Percentiles rank a stretch among this genome's conserved stretches.
Conservation (phyloP, 92 coral and sea anemone species). For the Zoanthus sociatus region DNA sequence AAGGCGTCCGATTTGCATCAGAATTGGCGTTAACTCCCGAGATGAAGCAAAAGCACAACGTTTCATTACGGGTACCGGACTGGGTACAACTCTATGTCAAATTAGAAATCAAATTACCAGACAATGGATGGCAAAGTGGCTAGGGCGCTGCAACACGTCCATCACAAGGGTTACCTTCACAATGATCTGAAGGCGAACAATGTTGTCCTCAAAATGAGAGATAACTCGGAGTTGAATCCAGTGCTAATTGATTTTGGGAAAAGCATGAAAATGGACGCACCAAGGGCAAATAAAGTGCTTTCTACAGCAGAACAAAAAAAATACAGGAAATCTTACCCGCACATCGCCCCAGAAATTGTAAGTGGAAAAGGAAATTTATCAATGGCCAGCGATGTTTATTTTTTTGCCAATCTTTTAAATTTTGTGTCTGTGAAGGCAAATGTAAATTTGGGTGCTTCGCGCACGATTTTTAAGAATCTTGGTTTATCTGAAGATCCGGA, state of each 20-base stretch:
- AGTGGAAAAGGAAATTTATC: not conserved
- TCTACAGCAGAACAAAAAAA: not conserved
- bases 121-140: constrained; percentile 35
- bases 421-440: not conserved
- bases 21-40: no score
- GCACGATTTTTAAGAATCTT: not conserved
- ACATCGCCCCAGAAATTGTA: constrained; percentile 45
- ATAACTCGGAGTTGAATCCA: constrained; percentile 5
- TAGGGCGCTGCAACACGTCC: constrained; percentile 21
- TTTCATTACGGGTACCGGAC: no score
- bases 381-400: constrained; percentile 31
- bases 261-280: not conserved
- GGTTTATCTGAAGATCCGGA: not conserved
- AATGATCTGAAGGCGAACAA: constrained; percentile 43
- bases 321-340: constrained; percentile 11
- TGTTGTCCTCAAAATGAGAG: constrained; percentile 15
- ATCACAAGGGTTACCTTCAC: constrained; percentile 17
- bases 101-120: no score
- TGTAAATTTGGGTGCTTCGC: not conserved
- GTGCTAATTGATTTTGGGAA: constrained; percentile 33
- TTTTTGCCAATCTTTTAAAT: constrained; percentile 35
- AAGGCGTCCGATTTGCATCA: no score
- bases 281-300: not conserved
- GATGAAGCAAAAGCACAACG: no score
- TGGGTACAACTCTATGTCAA: no score